Conservation (phyloP, 2,797 vertebrate genomes). For the Eulemur rubriventer region DNA sequence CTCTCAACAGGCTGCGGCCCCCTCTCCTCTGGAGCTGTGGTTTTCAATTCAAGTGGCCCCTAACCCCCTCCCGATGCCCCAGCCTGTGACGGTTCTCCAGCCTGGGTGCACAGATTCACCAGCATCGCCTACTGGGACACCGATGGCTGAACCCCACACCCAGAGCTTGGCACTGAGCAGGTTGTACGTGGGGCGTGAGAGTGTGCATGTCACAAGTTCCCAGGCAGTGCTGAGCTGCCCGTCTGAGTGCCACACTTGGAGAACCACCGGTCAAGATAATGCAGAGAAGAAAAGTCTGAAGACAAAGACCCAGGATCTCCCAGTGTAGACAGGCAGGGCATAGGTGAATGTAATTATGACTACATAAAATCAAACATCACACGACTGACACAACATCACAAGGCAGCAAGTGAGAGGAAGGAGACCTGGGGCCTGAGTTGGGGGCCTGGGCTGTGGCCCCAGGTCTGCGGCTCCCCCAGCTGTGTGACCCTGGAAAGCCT, state of each 20-base stretch:
- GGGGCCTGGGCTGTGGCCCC: background rate
- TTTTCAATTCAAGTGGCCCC: background rate
- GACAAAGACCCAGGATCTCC: background rate
- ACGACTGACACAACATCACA: background rate
- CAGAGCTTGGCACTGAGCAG: background rate
- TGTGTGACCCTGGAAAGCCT: background rate
- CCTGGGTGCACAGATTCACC: background rate
- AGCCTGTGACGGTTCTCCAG: background rate
- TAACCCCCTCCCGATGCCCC: background rate
- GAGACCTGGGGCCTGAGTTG: background rate
- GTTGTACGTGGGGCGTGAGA: accelerated
- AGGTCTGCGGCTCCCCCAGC: background rate
- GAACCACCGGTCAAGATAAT: background rate
- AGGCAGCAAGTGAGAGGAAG: background rate
- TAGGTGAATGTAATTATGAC: background rate
- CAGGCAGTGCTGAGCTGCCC: background rate
- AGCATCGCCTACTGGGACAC: too few species aligned
- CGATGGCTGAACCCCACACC: background rate
- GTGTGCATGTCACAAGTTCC: background rate
- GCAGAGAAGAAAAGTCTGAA: background rate
- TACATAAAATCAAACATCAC: background rate
- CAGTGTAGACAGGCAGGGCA: background rate
- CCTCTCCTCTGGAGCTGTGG: background rate
- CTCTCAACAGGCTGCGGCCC: too few species aligned
- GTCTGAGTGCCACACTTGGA: background rate